These are phyloP conservation scores for Pipistrellus kuhlii DNA, from an alignment of 2,797 vertebrate species.

Conservation along the genomic window DNA sequence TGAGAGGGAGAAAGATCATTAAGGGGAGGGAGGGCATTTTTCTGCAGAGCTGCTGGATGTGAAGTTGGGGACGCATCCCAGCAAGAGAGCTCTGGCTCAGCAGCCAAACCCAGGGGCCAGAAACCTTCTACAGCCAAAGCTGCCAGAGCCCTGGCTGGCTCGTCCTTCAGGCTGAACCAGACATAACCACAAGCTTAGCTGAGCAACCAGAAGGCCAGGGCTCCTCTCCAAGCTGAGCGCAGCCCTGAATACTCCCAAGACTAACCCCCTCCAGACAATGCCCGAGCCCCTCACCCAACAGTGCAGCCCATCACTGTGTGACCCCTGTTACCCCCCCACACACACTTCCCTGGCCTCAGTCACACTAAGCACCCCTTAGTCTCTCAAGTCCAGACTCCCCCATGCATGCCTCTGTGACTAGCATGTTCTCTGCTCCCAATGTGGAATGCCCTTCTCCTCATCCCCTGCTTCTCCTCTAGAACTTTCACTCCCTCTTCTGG, in stretches of 20 bases:
- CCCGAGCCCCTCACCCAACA: neutral
- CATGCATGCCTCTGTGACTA: neutral
- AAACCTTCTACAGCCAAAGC: constrained; percentile 24
- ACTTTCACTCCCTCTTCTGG: neutral
- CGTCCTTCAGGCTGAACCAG: constrained; percentile 38
- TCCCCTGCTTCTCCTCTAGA: neutral
- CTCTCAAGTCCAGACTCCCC: neutral
- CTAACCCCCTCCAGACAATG: neutral
- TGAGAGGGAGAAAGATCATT: neutral
- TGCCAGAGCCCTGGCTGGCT: constrained; percentile 47
- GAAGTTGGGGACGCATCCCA: neutral
- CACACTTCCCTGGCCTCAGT: neutral
- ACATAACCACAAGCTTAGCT: constrained; percentile 53
- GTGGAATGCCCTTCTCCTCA: neutral
- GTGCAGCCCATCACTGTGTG: neutral
- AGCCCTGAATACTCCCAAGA: neutral
- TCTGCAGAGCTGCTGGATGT: constrained; percentile 9
- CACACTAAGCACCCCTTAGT: rapidly evolving
- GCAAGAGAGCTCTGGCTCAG: constrained; percentile 25
- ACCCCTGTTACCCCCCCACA: neutral
- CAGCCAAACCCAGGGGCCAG: constrained; percentile 46
- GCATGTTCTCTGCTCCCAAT: neutral
- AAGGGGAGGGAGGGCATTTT: neutral
- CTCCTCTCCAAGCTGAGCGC: constrained; percentile 4
- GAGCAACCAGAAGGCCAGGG: constrained; percentile 29